These are phyloP conservation scores for Pomatostomus ruficeps DNA, from an alignment of 2,113 vertebrate species.

Conservation along the genomic window DNA sequence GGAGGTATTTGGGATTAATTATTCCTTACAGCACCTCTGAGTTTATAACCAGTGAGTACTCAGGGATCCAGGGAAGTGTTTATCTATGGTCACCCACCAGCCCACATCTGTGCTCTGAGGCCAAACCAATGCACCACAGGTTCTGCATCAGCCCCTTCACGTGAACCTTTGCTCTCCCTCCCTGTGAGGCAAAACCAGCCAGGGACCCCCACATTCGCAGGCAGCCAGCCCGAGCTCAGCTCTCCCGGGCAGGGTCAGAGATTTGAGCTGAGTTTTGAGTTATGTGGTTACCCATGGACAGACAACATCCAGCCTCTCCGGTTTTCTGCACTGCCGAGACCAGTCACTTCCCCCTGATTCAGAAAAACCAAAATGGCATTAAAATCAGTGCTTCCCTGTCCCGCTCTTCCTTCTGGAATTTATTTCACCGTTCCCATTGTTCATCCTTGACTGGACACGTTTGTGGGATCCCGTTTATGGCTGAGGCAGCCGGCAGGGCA, in stretches of 20 bases:
- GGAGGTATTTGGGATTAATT: background rate
- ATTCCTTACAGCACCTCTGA: background rate
- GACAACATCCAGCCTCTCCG: background rate
- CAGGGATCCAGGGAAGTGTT: background rate
- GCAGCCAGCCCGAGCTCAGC: background rate
- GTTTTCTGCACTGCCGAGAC: background rate
- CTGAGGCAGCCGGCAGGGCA: constrained; percentile 54
- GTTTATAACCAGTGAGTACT: background rate
- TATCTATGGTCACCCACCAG: background rate
- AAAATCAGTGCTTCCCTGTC: background rate
- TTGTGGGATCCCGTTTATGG: constrained; percentile 38
- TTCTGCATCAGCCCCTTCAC: background rate
- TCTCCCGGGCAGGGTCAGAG: background rate
- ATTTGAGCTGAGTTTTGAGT: background rate
- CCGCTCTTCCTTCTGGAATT: background rate
- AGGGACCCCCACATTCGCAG: rapidly evolving
- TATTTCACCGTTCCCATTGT: constrained; percentile 17
- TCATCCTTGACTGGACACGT: constrained; percentile 25
- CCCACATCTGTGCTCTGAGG: background rate
- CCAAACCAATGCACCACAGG: rapidly evolving
- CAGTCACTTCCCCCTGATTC: background rate
- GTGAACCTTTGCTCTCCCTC: background rate
- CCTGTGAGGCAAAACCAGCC: background rate
- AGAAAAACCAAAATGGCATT: background rate
- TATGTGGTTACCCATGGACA: background rate